These are phyloP conservation scores for Gnathonemus echidnorhynchus DNA, from an alignment of 2,113 vertebrate species.

Conservation along the genomic window DNA sequence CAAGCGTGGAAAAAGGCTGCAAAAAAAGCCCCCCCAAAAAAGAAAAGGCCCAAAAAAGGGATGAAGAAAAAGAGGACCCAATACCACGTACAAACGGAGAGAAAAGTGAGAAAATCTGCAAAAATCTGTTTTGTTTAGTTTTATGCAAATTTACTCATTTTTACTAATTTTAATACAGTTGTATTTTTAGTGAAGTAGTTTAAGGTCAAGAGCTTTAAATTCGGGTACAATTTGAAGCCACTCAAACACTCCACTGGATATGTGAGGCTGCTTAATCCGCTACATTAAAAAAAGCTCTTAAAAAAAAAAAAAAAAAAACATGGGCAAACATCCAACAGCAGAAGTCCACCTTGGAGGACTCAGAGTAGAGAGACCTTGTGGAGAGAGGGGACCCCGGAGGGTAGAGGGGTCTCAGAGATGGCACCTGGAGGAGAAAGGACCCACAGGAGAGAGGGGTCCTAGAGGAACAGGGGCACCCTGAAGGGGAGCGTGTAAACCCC, in stretches of 20 bases:
- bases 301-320: background rate
- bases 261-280: background rate
- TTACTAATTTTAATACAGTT: background rate
- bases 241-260: background rate
- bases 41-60: background rate
- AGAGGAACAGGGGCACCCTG: background rate
- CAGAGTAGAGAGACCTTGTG: background rate
- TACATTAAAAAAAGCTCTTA: background rate
- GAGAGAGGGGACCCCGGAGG: too few species aligned
- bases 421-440: too few species aligned
- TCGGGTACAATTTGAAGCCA: background rate
- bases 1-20: background rate
- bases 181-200: background rate
- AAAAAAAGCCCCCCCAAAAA: background rate
- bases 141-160: background rate
- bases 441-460: background rate
- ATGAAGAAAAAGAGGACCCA: background rate
- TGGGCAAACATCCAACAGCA: background rate
- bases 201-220: background rate
- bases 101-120: background rate
- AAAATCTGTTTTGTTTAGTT: background rate
- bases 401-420: too few species aligned
- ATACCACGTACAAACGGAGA: background rate
- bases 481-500: background rate
- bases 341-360: background rate